Conservation (phyloP, 1,140 invertebrate species). For the Anastrepha ludens region DNA sequence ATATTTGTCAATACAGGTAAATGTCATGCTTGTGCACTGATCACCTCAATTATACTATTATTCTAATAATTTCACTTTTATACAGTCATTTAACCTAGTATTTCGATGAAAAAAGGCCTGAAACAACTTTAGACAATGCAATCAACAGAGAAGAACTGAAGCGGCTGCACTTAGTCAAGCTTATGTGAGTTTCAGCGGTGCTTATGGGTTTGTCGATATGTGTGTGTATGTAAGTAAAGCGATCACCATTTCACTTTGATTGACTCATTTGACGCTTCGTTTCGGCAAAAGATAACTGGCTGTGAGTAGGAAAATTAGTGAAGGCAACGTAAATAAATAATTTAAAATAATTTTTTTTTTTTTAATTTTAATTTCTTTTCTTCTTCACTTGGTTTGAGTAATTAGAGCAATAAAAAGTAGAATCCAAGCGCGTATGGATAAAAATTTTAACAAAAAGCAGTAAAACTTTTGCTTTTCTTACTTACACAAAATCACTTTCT, state of each 20-base stretch:
- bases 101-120: background rate
- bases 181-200: no score
- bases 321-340: background rate
- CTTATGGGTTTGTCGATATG: no score
- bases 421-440: background rate
- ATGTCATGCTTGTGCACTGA: background rate
- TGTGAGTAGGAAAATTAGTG: background rate
- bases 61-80: background rate
- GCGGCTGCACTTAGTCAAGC: no score
- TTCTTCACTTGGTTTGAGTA: background rate
- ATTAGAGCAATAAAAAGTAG: conserved; percentile 15
- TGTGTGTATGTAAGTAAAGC: background rate
- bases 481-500: background rate
- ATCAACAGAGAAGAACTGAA: no score
- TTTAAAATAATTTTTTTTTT: conserved; percentile 11
- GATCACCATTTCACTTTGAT: background rate
- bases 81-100: conserved; percentile 5
- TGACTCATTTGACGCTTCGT: conserved; percentile 47
- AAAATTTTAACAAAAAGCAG: background rate
- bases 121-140: no score
- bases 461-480: conserved; percentile 21
- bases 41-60: background rate
- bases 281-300: background rate
- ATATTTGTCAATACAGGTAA: no score
- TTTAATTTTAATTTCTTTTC: background rate